These are phyloP conservation scores for Rambutsinella grinnellia DNA, from an alignment of 2,888 invertebrate species.

Conservation along the genomic window DNA sequence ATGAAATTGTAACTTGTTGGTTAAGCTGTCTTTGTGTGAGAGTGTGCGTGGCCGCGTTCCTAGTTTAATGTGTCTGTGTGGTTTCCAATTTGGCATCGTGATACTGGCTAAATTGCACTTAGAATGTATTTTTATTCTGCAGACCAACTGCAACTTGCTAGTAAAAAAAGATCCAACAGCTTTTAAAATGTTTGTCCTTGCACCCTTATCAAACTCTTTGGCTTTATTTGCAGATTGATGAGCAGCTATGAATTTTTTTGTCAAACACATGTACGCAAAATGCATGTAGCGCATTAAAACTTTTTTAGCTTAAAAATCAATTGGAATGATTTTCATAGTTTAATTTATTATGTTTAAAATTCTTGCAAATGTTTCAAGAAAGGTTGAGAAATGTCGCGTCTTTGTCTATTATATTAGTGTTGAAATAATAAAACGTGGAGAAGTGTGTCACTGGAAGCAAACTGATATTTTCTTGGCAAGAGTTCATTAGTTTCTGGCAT, in stretches of 20 bases:
- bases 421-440: conserved; percentile 5
- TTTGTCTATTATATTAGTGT: background rate
- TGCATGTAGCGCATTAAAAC: conserved; percentile 12
- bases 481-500: background rate
- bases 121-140: background rate
- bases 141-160: conserved; percentile 5
- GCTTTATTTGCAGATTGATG: background rate
- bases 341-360: conserved; percentile 26
- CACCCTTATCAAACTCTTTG: conserved; percentile 31
- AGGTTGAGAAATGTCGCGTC: background rate
- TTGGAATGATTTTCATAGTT: background rate
- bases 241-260: background rate
- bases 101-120: too few species aligned
- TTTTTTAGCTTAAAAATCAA: background rate
- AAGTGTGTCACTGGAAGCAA: conserved; percentile 39
- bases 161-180: conserved; percentile 14
- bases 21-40: background rate
- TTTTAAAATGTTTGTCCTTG: conserved; percentile 37
- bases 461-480: conserved; percentile 31
- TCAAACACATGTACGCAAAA: conserved; percentile 1
- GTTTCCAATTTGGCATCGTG: too few species aligned
- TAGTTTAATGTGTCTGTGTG: background rate
- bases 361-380: background rate
- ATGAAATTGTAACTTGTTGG: background rate
- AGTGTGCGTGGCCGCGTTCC: background rate